These are phyloP conservation scores for Altica lythri DNA, from an alignment of 2,888 invertebrate genomes.

Conservation along the genomic window DNA sequence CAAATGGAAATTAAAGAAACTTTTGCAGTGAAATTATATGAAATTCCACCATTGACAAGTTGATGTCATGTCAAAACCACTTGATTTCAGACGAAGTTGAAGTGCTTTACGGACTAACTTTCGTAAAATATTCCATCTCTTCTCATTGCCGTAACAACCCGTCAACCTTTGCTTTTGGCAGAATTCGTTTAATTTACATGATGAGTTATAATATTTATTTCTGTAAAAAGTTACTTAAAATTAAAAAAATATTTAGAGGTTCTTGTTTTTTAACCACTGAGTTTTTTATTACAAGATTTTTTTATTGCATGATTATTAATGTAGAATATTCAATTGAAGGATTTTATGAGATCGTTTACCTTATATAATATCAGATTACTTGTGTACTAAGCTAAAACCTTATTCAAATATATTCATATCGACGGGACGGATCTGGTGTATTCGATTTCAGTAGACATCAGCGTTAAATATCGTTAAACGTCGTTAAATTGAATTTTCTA, in stretches of 20 bases:
- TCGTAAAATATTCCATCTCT: slow-evolving; percentile 12
- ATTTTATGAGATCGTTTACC: too few relatives aligned
- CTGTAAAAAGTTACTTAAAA: too few relatives aligned
- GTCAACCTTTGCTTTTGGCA: neutral
- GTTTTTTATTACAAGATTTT: too few relatives aligned
- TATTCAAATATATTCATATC: slow-evolving; percentile 10
- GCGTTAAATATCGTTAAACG: slow-evolving; percentile 21
- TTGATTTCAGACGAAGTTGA: slow-evolving; percentile 14
- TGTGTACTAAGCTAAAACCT: too few relatives aligned
- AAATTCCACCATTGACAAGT: slow-evolving; percentile 23
- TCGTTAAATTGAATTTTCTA: slow-evolving; percentile 22
- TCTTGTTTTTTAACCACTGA: too few relatives aligned
- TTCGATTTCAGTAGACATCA: slow-evolving; percentile 21
- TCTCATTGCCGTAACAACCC: neutral
- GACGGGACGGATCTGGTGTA: too few relatives aligned
- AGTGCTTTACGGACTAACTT: slow-evolving; percentile 14
- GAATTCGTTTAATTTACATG: too few relatives aligned
- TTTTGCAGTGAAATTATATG: slow-evolving; percentile 19
- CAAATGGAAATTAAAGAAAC: slow-evolving; percentile 20
- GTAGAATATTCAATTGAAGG: too few relatives aligned
- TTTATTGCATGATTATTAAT: too few relatives aligned
- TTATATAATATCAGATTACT: too few relatives aligned
- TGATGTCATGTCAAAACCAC: slow-evolving; percentile 21
- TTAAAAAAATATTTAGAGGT: too few relatives aligned
- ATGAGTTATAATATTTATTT: too few relatives aligned